Conservation (phyloP, 2,797 vertebrate genomes). For the Tamandua tetradactyla region DNA sequence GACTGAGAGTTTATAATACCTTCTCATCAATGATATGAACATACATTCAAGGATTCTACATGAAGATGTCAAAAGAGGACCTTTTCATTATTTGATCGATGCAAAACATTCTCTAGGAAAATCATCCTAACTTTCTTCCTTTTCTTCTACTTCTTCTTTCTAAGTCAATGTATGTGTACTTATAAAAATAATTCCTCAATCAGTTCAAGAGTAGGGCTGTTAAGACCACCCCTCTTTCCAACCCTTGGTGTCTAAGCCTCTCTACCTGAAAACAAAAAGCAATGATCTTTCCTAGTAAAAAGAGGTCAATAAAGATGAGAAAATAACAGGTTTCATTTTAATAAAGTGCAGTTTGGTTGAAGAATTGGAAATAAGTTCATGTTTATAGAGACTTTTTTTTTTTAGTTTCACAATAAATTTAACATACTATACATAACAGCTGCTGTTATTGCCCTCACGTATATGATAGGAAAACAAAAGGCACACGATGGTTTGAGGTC, state of each 20-base stretch:
- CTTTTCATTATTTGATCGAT: background rate
- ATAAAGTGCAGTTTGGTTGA: background rate
- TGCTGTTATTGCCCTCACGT: background rate
- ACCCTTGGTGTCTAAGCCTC: background rate
- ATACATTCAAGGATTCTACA: background rate
- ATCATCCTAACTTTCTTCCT: background rate
- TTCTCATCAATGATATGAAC: background rate
- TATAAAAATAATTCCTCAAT: background rate
- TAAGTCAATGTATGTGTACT: background rate
- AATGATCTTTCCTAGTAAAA: background rate
- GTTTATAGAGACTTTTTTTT: background rate
- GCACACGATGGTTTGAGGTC: background rate
- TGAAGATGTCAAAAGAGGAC: background rate
- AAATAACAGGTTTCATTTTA: background rate
- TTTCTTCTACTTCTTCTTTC: background rate
- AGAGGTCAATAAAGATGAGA: background rate
- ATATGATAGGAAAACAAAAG: background rate
- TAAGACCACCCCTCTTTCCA: background rate
- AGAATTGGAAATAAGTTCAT: background rate
- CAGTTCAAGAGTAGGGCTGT: background rate
- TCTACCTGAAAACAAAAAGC: constrained; percentile 13
- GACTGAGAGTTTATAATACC: background rate
- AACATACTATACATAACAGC: background rate
- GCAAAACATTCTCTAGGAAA: background rate
- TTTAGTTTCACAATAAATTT: constrained; percentile 19